phyloP scores from a whole-genome alignment of 2,888 invertebrate species.

The Agrilus biguttatus region DNA sequence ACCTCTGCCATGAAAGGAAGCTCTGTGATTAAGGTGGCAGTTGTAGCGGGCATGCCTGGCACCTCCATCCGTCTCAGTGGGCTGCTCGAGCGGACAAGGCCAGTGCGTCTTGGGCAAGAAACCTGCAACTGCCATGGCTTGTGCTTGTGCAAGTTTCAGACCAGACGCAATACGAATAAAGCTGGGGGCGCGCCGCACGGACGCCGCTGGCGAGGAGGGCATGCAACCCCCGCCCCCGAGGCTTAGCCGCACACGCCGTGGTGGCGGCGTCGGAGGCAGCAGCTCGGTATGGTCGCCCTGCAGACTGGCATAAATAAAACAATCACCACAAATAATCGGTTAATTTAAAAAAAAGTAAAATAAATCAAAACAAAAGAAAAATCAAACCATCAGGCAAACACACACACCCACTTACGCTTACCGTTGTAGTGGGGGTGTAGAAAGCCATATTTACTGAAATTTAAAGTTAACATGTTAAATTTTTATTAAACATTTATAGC shows the following conservation, averaged over 20 bases:
- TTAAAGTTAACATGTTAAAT: conserved; percentile 18
- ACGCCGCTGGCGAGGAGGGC: conserved; percentile 22
- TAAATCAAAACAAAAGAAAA: conserved; percentile 8
- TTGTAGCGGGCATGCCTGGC: conserved; percentile 28
- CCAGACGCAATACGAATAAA: conserved; percentile 51
- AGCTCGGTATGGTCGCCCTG: conserved; percentile 47
- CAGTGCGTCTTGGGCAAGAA: conserved; percentile 41
- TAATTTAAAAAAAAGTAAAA: conserved; percentile 10
- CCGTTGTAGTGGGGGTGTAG: conserved; percentile 45
- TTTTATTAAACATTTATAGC: background rate
- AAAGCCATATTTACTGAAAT: conserved; percentile 37
- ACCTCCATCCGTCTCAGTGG: conserved; percentile 26
- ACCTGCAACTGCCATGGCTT: conserved; percentile 58
- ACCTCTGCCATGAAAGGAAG: conserved; percentile 54
- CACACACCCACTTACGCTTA: conserved; percentile 34
- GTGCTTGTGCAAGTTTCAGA: conserved; percentile 53
- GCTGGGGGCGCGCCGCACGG: conserved; percentile 28
- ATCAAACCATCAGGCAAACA: conserved; percentile 21
- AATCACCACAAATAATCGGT: conserved; percentile 19
- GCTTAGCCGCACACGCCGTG: conserved; percentile 33
- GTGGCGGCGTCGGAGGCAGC: conserved; percentile 45
- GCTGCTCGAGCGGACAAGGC: conserved; percentile 27
- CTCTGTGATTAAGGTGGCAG: conserved; percentile 38
- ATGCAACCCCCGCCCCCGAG: conserved; percentile 27
- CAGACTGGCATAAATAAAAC: conserved; percentile 35